phyloP scores from a whole-genome alignment of 1,140 invertebrate genomes.

The Cylas formicarius region DNA sequence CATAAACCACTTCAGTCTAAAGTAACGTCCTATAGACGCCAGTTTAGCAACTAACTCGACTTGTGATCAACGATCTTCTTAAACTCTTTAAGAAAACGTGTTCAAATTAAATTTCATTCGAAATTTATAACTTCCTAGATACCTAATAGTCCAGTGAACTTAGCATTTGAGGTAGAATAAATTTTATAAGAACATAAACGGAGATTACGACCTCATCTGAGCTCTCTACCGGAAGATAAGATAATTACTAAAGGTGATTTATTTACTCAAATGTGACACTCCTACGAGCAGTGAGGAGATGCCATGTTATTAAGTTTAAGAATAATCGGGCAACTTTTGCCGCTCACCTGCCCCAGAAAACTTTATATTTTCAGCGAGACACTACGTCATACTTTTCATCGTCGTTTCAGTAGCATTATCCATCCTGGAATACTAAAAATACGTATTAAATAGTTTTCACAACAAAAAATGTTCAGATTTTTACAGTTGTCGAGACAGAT shows the following conservation, averaged over 20 bases:
- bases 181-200: conserved; percentile 10
- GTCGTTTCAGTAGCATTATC: too few species aligned
- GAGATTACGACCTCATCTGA: conserved; percentile 6
- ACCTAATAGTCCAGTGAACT: conserved; percentile 13
- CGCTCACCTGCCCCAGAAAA: too few species aligned
- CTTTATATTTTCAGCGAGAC: too few species aligned
- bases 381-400: too few species aligned
- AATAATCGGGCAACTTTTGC: conserved; percentile 10
- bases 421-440: too few species aligned
- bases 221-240: conserved; percentile 6
- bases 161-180: conserved; percentile 14
- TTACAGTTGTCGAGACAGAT: too few species aligned
- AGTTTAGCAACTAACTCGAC: too few species aligned
- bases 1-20: too few species aligned
- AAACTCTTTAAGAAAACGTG: conserved; percentile 11
- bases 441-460: too few species aligned
- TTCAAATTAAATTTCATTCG: conserved; percentile 12
- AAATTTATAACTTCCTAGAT: conserved; percentile 11
- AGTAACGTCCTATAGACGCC: too few species aligned
- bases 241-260: conserved; percentile 16
- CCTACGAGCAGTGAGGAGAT: conserved; percentile 11
- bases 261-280: conserved; percentile 10
- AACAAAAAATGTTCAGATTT: too few species aligned
- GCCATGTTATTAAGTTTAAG: conserved; percentile 12
- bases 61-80: conserved; percentile 5